These are phyloP conservation scores for Drosophila kohkoa DNA, from an alignment of 1,140 invertebrate genomes.

Conservation along the genomic window DNA sequence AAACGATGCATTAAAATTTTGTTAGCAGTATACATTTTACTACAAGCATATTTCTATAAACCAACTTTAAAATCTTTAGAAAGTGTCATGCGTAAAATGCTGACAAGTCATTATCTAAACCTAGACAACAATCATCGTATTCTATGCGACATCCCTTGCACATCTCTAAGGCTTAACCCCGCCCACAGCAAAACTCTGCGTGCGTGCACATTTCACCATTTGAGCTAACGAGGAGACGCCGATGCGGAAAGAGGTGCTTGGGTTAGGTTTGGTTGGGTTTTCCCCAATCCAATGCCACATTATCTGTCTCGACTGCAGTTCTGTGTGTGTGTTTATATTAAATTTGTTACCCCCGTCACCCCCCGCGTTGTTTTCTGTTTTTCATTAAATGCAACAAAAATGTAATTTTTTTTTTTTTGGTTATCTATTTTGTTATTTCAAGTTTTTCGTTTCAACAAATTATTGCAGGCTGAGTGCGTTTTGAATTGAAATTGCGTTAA, in stretches of 20 bases:
- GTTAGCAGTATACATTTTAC: too few species aligned
- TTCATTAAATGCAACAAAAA: conserved; percentile 78
- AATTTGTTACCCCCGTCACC: conserved; percentile 46
- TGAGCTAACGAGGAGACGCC: conserved; percentile 73
- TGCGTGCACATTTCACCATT: conserved; percentile 80
- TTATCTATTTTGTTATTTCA: conserved; percentile 40
- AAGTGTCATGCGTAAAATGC: too few species aligned
- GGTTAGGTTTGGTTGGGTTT: neutral
- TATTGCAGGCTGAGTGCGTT: conserved; percentile 61
- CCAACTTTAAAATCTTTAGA: too few species aligned
- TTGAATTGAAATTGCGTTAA: conserved; percentile 49
- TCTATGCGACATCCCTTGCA: neutral
- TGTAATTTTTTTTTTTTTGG: conserved; percentile 31
- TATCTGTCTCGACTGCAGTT: conserved; percentile 48
- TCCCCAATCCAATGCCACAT: neutral
- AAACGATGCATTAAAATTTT: too few species aligned
- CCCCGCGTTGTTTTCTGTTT: conserved; percentile 41
- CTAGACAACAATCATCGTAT: neutral
- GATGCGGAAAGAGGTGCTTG: neutral
- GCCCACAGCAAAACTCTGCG: conserved; percentile 21
- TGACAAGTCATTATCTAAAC: neutral
- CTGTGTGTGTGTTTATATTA: conserved; percentile 65
- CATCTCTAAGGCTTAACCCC: conserved; percentile 23
- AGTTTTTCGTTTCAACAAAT: conserved; percentile 39
- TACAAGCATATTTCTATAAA: too few species aligned